Base-by-base conservation (phyloP, 2,113 vertebrate species). In the Patagioenas fasciata region DNA sequence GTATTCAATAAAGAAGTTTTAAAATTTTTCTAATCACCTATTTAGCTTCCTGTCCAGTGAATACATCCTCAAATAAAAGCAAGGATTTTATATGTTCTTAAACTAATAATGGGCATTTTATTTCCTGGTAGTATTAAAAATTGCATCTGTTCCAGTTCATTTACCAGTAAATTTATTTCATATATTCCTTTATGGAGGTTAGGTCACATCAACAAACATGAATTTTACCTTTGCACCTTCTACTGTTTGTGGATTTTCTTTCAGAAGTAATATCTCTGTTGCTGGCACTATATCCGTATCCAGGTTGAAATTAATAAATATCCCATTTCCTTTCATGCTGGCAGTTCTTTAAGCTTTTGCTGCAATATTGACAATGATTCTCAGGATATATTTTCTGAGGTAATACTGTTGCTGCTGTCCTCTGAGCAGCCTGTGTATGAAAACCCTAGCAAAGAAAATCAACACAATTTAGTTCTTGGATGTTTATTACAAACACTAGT, bases 281-380 rank as follows among this genome's bases (percentile, higher is more conserved):
- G 21, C 71, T 61, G 28, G 57, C 58, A 44, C 61, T 42, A 44
- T 82, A 80, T 40, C 69, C 7, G 2, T 79, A 94, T 89, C 48
- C 92, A 89, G 79, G 54, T 77, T 88, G 82, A 95, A 94, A 96
- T 85, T 75, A 88, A 94, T 90, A 94, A 88, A 85, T 73, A 87
- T 18, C 67, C 42, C 21, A 77, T 82, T 95, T 94, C 85, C 66
- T 91, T 90, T 94, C 90, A 77, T 50, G 54, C 58, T 89, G 79
- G 24, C 50, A 85, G 66, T 44, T 94, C 80, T 94, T 80, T 91
- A 57, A 91, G 91, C 44, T 65, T 94, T 80, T 77, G 24, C 67
- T 91, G 62, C 71, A 80, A 40, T 85, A 88, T 74, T 87, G 84
- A 80, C 93, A 94, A 50, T 58, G 47, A 65, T 80, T 91, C 50